Base-by-base conservation (phyloP, 30 jellyfish, hydroid and myxozoan species). In the Chrysaora quinquecirrha region DNA sequence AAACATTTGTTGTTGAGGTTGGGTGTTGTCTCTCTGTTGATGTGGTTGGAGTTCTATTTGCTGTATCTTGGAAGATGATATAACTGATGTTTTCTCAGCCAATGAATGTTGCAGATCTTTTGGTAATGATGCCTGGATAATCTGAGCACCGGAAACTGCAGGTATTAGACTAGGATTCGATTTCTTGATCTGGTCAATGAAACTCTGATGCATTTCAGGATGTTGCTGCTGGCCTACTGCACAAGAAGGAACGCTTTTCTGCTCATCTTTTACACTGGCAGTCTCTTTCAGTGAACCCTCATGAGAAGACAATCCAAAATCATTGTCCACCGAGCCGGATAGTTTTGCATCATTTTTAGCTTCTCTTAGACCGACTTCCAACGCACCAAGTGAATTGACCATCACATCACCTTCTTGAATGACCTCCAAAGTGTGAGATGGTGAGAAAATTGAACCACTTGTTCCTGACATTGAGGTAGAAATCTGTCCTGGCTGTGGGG, bases 341-440 rank as follows among this genome's bases (percentile, higher is more conserved):
- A 52, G 29, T 16, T 52, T 16, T 24, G 35, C 23, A 9, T 19
- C 69, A 61, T 24, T 34, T 58, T 70, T 64, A 1, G 92, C 19
- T 0, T 31, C 80, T 1, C 49, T 52, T 30, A 82, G 64, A 20
- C 62, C 73, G 21, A 82, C n/a, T 43, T 69, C 85, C 72, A 82
- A 18, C 1, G 92, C 78, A 34, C 31, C 38, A 50, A 68, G 70
- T 1, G 85, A 33, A 19, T 33, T 82, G 25, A 63, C 83, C 12
- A 83, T 66, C 30, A 70, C 85, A 70, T 82, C 92, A 18, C 92
- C 92, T 27, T 82, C 92, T 62, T 82, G 92, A 12, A 82, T 82
- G 0, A 82, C 92, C 25, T 82, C 92, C 0, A 82, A 46, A 23
- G 92, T 82, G 34, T 82, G 92, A 54, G 25, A 56, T 0, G 92